Evolutionary conservation across 2,888 invertebrate genomes (phyloP), one percentile per base, ranked within the genome.

Genomic region (Cyaniris semiargus): DNA sequence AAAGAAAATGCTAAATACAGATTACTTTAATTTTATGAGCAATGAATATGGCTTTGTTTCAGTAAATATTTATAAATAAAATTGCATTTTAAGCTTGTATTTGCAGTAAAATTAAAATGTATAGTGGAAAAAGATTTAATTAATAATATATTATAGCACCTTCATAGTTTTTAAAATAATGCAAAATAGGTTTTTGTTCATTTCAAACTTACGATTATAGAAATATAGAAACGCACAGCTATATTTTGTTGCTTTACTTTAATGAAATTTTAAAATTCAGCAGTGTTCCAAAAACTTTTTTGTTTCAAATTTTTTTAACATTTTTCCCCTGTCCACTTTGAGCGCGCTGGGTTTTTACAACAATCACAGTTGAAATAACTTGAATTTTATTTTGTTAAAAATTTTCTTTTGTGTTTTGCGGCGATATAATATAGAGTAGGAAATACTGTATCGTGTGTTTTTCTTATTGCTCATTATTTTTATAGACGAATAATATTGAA

Each of bases 1-100:
- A 27, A 60, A 60, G 15, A 31, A 66, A 66, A 66, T 66, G 27
- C 18, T 27, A 27, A 66, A 15, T 31, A 21, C 27, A 15, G 1
- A 66, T 66, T 27, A 66, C 31, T 1, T 27, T 66, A 31, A 66
- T 66, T 66, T 66, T 66, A 66, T 27, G 66, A 66, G 27, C 66
- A 66, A 66, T 10, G 13, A 21, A 60, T 60, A 60, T 60, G 3
- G 15, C 2, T 21, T 18, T 58, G 21, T n/a, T 8, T 18, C 7
- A 58, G 56, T 58, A n/a, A 56, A 21, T 8, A 58, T 21, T 5
- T 8, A 0, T n/a, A n/a, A 58, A 58, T 3, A 8, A 21, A n/a
- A 4, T 56, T 56, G 7, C 56, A 56, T 56, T 56, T 1, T 18
- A 56, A n/a, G 18, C 18, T 53, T 44, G 10, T 44, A 10, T 10